These are phyloP conservation scores for Acrobasis repandana DNA, from an alignment of 2,888 invertebrate genomes.

Conservation along the genomic window DNA sequence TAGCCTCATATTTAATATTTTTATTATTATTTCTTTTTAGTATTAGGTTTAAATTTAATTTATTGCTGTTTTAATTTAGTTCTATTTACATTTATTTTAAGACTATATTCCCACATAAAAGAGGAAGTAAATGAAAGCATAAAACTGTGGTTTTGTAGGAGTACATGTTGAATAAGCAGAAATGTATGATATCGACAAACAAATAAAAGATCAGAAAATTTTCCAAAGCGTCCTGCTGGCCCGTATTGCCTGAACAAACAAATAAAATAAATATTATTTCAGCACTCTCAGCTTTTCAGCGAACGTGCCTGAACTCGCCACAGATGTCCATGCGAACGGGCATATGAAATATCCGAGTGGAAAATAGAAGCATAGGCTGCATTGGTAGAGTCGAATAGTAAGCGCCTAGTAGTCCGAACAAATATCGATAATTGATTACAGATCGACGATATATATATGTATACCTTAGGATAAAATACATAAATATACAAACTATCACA, in stretches of 20 bases:
- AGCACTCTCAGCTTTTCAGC: constrained; percentile 26
- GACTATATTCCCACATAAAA: too few species aligned
- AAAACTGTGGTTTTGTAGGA: neutral
- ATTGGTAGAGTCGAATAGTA: neutral
- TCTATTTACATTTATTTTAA: too few species aligned
- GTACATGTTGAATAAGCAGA: neutral
- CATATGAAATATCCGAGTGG: constrained; percentile 37
- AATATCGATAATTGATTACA: too few species aligned
- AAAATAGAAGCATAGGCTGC: constrained; percentile 35
- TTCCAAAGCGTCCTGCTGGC: neutral
- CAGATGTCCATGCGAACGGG: constrained; percentile 38
- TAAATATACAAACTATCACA: too few species aligned
- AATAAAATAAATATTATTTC: constrained; percentile 2
- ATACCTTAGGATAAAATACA: too few species aligned
- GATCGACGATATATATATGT: too few species aligned
- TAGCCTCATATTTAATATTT: too few species aligned
- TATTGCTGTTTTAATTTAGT: too few species aligned
- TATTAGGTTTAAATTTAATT: too few species aligned
- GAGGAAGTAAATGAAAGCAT: too few species aligned
- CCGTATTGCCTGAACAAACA: constrained; percentile 1
- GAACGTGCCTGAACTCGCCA: constrained; percentile 33
- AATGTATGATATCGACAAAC: neutral
- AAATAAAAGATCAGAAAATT: neutral
- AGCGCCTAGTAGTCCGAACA: neutral
- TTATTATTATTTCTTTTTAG: too few species aligned